These are phyloP conservation scores for Rotaria macrura DNA, from an alignment of 2,888 invertebrate genomes.

Conservation along the genomic window DNA sequence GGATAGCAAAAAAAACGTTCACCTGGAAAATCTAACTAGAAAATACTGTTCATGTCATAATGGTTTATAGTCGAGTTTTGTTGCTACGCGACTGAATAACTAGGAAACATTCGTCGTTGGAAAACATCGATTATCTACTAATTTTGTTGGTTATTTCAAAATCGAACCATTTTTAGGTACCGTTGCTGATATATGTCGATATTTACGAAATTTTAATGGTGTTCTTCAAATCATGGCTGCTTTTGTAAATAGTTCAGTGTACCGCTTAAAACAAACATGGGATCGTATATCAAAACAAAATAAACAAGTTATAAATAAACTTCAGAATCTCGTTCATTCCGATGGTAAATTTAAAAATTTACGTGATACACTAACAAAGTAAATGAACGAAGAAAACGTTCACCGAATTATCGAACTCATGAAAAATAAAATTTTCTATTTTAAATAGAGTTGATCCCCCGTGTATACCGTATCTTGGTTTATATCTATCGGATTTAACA, in stretches of 20 bases:
- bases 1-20: too few species aligned
- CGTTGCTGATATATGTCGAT: conserved; percentile 77
- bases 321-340: conserved; percentile 74
- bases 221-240: conserved; percentile 81
- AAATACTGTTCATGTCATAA: too few species aligned
- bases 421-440: background rate
- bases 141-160: too few species aligned
- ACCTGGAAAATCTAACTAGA: too few species aligned
- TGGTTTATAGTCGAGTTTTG: too few species aligned
- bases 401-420: too few species aligned
- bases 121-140: too few species aligned
- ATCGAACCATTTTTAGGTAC: conserved; percentile 49
- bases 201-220: conserved; percentile 81
- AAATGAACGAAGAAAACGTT: background rate
- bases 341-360: conserved; percentile 76
- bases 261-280: conserved; percentile 78
- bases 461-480: conserved; percentile 56
- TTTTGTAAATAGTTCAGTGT: conserved; percentile 75
- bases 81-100: too few species aligned
- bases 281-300: conserved; percentile 81
- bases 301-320: conserved; percentile 71
- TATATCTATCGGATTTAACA: conserved; percentile 77
- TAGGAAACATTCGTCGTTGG: too few species aligned
- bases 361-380: conserved; percentile 59
- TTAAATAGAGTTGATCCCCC: conserved; percentile 58